Percentiles rank a stretch among this genome's conserved stretches.
Conservation (phyloP, 2,797 vertebrate species). For the Schizothorax lantsangensis region DNA sequence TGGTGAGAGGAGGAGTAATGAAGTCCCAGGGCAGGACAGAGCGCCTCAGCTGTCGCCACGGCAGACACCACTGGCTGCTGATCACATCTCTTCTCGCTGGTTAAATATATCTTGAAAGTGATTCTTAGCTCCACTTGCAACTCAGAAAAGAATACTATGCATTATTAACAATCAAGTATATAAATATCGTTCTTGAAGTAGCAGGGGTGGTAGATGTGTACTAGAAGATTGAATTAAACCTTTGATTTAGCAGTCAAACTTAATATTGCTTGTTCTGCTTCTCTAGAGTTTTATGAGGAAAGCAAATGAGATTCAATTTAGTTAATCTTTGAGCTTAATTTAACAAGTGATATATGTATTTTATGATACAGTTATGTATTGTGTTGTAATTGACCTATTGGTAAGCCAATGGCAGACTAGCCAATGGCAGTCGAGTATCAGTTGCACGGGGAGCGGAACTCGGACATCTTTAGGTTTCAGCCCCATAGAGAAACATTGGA, state of each 20-base stretch:
- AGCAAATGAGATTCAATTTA: not conserved
- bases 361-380: not conserved
- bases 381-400: no score
- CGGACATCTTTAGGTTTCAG: no score
- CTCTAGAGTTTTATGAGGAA: no score
- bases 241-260: no score
- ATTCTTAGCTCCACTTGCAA: not conserved
- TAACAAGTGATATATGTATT: not conserved
- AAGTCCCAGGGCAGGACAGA: constrained; percentile 14
- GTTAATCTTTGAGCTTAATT: not conserved
- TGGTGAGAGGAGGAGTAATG: constrained; percentile 13
- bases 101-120: constrained; percentile 7
- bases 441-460: no score
- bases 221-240: no score
- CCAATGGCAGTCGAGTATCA: no score
- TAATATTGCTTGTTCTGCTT: not conserved
- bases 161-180: not conserved
- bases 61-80: not conserved
- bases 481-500: no score
- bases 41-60: not conserved
- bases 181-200: not conserved
- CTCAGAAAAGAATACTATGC: not conserved
- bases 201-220: no score
- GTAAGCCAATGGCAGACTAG: no score
- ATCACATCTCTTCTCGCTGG: not conserved